Conservation (phyloP, 2,113 vertebrate species). For the Regulus satrapa region DNA sequence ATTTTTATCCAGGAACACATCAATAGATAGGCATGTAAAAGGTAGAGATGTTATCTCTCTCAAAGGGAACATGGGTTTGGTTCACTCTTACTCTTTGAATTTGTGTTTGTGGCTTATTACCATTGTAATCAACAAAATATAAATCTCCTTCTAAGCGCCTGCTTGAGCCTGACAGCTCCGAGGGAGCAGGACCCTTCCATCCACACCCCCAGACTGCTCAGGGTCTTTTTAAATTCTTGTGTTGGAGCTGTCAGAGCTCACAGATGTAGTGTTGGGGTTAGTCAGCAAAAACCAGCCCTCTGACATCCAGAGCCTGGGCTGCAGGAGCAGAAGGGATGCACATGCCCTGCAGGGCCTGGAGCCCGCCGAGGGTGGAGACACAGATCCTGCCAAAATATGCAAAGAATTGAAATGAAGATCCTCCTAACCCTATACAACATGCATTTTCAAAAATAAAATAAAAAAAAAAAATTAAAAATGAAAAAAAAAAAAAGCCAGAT, state of each 20-base stretch:
- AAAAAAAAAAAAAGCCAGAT: conserved; percentile 41
- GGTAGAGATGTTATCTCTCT: conserved; percentile 43
- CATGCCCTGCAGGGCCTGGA: not conserved
- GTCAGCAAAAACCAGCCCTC: not conserved
- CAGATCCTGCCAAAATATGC: conserved; percentile 13
- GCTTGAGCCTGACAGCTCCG: not conserved
- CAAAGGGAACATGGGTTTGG: conserved; percentile 58
- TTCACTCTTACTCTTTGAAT: conserved; percentile 55
- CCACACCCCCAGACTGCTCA: rapidly evolving
- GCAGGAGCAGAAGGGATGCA: not conserved
- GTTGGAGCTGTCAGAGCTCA: not conserved
- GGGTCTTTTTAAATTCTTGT: not conserved
- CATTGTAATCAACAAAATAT: conserved; percentile 53
- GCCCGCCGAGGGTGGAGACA: not conserved
- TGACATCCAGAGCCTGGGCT: not conserved
- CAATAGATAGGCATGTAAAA: conserved; percentile 42
- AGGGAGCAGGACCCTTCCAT: not conserved
- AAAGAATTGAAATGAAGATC: conserved; percentile 39
- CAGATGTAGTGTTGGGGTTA: not conserved
- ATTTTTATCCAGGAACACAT: conserved; percentile 56
- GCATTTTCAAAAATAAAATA: not conserved
- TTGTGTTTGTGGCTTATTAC: conserved; percentile 57
- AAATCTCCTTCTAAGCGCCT: not conserved
- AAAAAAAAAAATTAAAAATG: not conserved
- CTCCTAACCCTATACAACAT: not conserved